Percentiles rank a stretch among this genome's conserved stretches.
phyloP scores from a whole-genome alignment of 2,113 vertebrate genomes.

The Scopus umbretta region DNA sequence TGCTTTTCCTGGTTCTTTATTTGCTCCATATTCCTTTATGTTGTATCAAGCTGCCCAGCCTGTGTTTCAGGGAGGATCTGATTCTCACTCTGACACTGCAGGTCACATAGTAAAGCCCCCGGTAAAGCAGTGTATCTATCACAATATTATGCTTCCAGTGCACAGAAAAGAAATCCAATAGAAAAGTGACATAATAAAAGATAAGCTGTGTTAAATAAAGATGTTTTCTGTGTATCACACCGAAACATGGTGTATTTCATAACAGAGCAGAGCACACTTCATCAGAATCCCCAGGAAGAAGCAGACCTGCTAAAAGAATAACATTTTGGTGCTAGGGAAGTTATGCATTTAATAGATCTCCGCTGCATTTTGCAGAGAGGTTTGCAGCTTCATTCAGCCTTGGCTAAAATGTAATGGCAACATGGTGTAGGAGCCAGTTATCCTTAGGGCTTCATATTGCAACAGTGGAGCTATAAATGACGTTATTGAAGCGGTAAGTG shows the following conservation, averaged over 20 bases:
- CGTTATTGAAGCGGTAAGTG: slow-evolving; percentile 31
- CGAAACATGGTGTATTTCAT: slow-evolving; percentile 47
- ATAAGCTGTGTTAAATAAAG: slow-evolving; percentile 62
- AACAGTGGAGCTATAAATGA: slow-evolving; percentile 45
- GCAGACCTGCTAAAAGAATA: slow-evolving; percentile 48
- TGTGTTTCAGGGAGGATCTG: neutral
- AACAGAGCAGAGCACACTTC: slow-evolving; percentile 31
- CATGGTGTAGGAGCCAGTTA: slow-evolving; percentile 41
- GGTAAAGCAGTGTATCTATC: neutral
- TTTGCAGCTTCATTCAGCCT: slow-evolving; percentile 53
- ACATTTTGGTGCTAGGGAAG: slow-evolving; percentile 54
- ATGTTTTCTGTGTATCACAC: slow-evolving; percentile 41
- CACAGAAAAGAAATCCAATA: slow-evolving; percentile 61
- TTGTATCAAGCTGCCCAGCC: neutral
- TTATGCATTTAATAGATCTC: slow-evolving; percentile 66
- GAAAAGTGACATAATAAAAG: slow-evolving; percentile 61
- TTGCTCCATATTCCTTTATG: neutral
- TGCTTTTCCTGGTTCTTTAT: neutral
- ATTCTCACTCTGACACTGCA: neutral
- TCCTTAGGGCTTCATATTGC: slow-evolving; percentile 42
- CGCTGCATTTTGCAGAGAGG: slow-evolving; percentile 55
- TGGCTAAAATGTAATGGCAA: slow-evolving; percentile 42
- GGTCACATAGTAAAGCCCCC: neutral
- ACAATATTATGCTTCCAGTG: neutral
- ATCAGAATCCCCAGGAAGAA: slow-evolving; percentile 50